Base-by-base conservation (phyloP, 1,140 invertebrate genomes). In the Ruditapes philippinarum region DNA sequence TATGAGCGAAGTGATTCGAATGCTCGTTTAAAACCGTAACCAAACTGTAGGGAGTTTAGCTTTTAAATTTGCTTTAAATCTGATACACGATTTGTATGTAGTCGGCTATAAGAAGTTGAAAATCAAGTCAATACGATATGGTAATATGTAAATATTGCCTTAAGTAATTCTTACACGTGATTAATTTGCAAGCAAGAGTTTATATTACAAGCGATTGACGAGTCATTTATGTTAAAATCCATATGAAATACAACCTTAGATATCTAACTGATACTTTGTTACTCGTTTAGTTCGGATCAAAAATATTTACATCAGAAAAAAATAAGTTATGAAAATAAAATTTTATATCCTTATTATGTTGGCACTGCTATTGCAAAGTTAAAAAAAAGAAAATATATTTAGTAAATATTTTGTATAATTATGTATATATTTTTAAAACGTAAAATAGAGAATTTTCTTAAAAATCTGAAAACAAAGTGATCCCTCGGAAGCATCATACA, bases 11-110 rank as follows among this genome's bases (percentile, higher is more conserved):
- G n/a, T 74, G 70, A 70, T 74, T 74, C 62, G 54, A 70, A 84
- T 84, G 31, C 45, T 70, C 81, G 28, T 54, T 70, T 70, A 84
- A 84, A 33, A 73, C 81, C 65, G 65, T 84, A 84, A 84, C 81
- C 62, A 84, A 51, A 73, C 45, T 65, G 62, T 36, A 42, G 36
- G n/a, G 40, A 38, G 38, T 19, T 40, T 38, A 62, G 22, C 40
- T 81, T 81, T 65, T 57, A 51, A 81, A 62, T 42, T 62, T 40
- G 57, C 38, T 62, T 81, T 81, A n/a, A 25, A 62, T 81, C 54
- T 60, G 60, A 62, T 62, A 81, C 51, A 57, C 45, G 54, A 57
- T 57, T 81, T 62, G 45, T 62, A 81, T 57, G 22, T 42, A 62
- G 19, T 78, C 73, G 19, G 42, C 40, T 81, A 57, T 62, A 42